Evolutionary conservation across 2,888 invertebrate species (phyloP).

Genomic region (Euzetes globulus): DNA sequence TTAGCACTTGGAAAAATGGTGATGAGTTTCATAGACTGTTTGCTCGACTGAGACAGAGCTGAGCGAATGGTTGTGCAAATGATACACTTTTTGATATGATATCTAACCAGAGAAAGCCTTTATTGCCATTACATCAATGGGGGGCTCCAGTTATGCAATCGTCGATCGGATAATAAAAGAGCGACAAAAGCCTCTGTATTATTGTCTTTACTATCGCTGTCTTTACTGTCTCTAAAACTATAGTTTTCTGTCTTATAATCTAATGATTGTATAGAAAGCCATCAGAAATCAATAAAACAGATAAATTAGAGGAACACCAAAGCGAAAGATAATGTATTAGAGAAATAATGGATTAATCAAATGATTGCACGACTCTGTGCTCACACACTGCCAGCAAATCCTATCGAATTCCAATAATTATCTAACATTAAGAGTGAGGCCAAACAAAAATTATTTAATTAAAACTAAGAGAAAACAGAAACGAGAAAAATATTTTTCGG

Average conservation of each 20-base stretch:
- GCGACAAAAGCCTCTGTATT: background rate
- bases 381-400: background rate
- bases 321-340: background rate
- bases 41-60: background rate
- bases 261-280: conserved; percentile 6
- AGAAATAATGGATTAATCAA: conserved; percentile 11
- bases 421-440: background rate
- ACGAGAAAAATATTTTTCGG: background rate
- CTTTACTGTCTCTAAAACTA: background rate
- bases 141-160: conserved; percentile 14
- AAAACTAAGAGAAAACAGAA: background rate
- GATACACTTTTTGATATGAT: background rate
- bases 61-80: conserved; percentile 1
- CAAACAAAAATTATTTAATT: conserved; percentile 4
- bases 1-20: conserved; percentile 17
- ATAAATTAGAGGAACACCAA: background rate
- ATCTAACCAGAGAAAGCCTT: background rate
- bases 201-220: background rate
- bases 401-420: conserved; percentile 9
- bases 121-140: conserved; percentile 8
- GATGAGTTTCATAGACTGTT: conserved; percentile 2
- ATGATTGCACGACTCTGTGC: conserved; percentile 12
- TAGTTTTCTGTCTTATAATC: background rate
- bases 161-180: conserved; percentile 9
- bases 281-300: conserved; percentile 22